These are phyloP conservation scores for Drosophila mayaguana DNA, from an alignment of 2,888 invertebrate genomes.

Conservation along the genomic window DNA sequence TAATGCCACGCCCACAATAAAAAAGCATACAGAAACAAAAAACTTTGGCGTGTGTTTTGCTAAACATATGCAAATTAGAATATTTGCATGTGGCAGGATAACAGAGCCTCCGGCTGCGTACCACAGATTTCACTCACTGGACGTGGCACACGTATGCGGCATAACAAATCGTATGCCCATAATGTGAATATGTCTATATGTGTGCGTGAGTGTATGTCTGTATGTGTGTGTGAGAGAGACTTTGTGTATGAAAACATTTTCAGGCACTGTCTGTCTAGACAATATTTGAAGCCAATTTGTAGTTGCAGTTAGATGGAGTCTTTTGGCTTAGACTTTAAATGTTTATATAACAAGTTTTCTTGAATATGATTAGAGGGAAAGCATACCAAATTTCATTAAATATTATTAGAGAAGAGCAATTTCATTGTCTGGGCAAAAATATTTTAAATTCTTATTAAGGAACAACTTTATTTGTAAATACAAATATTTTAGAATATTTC, in stretches of 20 bases:
- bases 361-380: slow-evolving; percentile 1
- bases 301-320: slow-evolving; percentile 33
- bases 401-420: neutral
- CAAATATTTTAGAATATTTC: neutral
- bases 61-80: slow-evolving; percentile 77
- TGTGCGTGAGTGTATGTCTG: neutral
- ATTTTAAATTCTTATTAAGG: too few species aligned
- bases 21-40: slow-evolving; percentile 17
- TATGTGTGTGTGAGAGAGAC: neutral
- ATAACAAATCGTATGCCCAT: slow-evolving; percentile 39
- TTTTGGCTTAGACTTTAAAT: slow-evolving; percentile 26
- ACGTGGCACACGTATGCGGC: slow-evolving; percentile 44
- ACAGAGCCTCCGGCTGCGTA: slow-evolving; percentile 30
- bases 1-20: slow-evolving; percentile 40
- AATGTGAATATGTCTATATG: neutral
- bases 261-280: slow-evolving; percentile 51
- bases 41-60: slow-evolving; percentile 41
- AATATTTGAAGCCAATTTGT: slow-evolving; percentile 53
- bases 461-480: neutral
- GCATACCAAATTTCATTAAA: slow-evolving; percentile 4
- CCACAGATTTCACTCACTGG: slow-evolving; percentile 39
- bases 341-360: neutral
- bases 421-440: too few species aligned
- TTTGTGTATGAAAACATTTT: slow-evolving; percentile 15
- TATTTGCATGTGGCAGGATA: slow-evolving; percentile 74